These are phyloP conservation scores for Actenoides lindsayi DNA, from an alignment of 2,113 vertebrate species.

Conservation along the genomic window DNA sequence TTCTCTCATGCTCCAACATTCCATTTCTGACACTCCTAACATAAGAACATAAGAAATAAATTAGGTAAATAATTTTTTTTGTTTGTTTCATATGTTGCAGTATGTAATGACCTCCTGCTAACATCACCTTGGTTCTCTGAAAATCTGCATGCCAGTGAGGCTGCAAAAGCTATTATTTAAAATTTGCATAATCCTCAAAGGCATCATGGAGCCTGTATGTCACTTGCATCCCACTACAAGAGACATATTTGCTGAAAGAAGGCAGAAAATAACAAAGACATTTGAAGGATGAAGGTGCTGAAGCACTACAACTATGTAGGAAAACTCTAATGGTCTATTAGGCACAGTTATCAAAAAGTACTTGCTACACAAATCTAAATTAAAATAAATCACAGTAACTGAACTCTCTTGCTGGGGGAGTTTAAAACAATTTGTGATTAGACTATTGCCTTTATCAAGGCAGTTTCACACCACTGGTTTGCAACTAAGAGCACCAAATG, in stretches of 20 bases:
- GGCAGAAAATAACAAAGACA: constrained; percentile 33
- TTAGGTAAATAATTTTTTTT: neutral
- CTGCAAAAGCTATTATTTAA: neutral
- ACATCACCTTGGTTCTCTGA: neutral
- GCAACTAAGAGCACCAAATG: neutral
- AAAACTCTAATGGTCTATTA: constrained; percentile 61
- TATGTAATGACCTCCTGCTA: neutral
- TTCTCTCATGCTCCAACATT: neutral
- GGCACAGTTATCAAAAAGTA: constrained; percentile 49
- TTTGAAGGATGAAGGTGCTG: constrained; percentile 70
- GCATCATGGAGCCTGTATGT: neutral
- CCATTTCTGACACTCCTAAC: neutral
- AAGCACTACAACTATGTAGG: constrained; percentile 53
- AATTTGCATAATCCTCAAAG: neutral
- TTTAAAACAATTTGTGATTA: constrained; percentile 42
- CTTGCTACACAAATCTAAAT: constrained; percentile 29
- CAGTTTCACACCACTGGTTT: neutral
- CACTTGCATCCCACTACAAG: neutral
- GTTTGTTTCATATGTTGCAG: neutral
- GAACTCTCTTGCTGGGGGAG: constrained; percentile 15
- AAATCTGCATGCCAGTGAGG: neutral
- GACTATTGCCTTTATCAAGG: neutral
- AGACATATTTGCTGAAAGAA: constrained; percentile 3
- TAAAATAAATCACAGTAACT: constrained; percentile 62
- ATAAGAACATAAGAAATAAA: neutral